A percentile compares a stretch with the other conserved stretches of the same genome.
Evolutionary conservation across 2,113 vertebrate species (phyloP).

Genomic region (Phrynocephalus versicolor): DNA sequence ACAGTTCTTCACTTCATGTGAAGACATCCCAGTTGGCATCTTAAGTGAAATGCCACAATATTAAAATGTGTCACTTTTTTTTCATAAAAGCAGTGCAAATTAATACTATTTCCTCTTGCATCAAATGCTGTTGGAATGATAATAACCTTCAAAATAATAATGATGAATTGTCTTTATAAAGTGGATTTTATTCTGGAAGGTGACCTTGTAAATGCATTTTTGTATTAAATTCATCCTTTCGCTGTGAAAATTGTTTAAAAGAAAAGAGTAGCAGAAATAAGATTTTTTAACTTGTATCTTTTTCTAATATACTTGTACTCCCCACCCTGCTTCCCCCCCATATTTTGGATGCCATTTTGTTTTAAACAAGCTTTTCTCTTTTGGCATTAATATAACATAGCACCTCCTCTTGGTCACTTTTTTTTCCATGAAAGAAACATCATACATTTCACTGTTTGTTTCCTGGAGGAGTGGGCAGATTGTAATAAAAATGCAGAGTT

Average conservation of each 20-base stretch:
- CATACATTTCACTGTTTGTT: constrained; percentile 47
- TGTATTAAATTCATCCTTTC: constrained; percentile 53
- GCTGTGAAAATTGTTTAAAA: constrained; percentile 44
- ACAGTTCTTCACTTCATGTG: constrained; percentile 7
- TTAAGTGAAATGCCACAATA: constrained; percentile 12
- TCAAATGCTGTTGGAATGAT: constrained; percentile 20
- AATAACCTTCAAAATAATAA: constrained; percentile 26
- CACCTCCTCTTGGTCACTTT: constrained; percentile 40
- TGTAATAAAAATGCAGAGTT: constrained; percentile 62
- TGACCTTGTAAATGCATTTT: constrained; percentile 47
- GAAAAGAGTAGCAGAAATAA: constrained; percentile 8
- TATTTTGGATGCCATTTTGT: constrained; percentile 28
- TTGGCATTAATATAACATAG: constrained; percentile 51
- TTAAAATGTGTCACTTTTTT: constrained; percentile 13
- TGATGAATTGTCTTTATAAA: constrained; percentile 46
- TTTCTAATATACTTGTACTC: constrained; percentile 54
- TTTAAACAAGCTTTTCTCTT: constrained; percentile 36
- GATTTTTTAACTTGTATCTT: constrained; percentile 33
- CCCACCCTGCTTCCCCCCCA: neutral
- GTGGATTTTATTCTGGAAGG: constrained; percentile 48
- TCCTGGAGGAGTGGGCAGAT: constrained; percentile 47
- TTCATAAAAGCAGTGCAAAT: constrained; percentile 7
- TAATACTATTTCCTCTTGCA: constrained; percentile 9
- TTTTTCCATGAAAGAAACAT: constrained; percentile 16
- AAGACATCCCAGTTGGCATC: neutral